Conservation (phyloP, 1,140 invertebrate genomes). For the Pseudomyrmex sp. region DNA sequence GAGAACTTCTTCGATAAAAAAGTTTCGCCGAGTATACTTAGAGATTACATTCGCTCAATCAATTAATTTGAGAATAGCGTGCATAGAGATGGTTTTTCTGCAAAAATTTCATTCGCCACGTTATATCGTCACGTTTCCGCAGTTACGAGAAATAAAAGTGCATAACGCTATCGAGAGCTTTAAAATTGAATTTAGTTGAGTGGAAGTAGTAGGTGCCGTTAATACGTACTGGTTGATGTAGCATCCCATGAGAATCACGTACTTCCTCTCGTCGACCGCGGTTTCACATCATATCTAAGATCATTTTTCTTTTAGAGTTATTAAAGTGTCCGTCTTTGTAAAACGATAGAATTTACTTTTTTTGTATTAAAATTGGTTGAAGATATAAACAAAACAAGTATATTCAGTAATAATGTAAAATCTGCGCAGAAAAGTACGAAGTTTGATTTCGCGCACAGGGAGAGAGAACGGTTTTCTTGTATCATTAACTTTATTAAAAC, state of each 20-base stretch:
- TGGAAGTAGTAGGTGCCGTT: slow-evolving; percentile 17
- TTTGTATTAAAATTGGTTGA: neutral
- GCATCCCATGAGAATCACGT: neutral
- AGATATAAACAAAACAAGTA: too few species aligned
- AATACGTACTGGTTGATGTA: slow-evolving; percentile 9
- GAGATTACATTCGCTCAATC: neutral
- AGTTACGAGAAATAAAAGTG: slow-evolving; percentile 18
- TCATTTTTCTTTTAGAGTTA: neutral
- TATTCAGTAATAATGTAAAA: neutral
- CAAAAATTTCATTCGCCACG: neutral
- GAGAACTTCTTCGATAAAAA: too few species aligned
- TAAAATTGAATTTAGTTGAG: slow-evolving; percentile 37
- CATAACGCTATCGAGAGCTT: neutral
- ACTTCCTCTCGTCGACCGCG: neutral
- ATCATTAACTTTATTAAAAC: slow-evolving; percentile 18
- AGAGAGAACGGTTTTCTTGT: neutral
- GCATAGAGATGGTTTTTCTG: neutral
- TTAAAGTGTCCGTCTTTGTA: neutral
- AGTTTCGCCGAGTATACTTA: neutral
- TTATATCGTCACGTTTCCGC: slow-evolving; percentile 6
- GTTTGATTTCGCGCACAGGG: neutral
- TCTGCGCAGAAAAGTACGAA: neutral
- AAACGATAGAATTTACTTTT: neutral
- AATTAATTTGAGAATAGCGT: too few species aligned
- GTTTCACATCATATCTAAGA: neutral